Evolutionary conservation across 2,797 vertebrate species (phyloP).

Genomic region (Bucorvus abyssinicus): DNA sequence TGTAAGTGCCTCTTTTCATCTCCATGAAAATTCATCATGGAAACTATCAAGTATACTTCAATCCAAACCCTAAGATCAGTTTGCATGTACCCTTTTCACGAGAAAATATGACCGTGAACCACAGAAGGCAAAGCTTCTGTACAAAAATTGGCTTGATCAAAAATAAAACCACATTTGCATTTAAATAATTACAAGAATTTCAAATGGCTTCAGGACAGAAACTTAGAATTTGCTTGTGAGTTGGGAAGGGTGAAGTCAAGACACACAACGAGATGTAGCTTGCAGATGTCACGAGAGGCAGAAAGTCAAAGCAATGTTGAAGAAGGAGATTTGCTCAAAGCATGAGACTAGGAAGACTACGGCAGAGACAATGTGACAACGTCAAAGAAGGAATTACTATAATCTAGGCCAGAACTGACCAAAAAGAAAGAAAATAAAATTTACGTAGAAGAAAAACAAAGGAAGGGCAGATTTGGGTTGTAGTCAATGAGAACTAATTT

Average conservation of each 20-base stretch:
- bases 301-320: neutral
- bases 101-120: neutral
- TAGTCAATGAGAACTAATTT: neutral
- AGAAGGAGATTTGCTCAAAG: neutral
- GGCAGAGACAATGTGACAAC: neutral
- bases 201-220: neutral
- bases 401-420: neutral
- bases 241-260: neutral
- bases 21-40: neutral
- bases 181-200: neutral
- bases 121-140: neutral
- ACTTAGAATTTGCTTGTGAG: neutral
- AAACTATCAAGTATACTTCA: neutral
- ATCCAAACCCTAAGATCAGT: neutral
- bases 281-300: neutral
- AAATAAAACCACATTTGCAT: neutral
- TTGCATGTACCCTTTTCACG: rapidly evolving
- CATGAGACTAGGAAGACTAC: neutral
- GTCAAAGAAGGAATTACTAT: neutral
- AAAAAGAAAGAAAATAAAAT: neutral
- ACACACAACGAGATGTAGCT: neutral
- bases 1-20: neutral
- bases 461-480: neutral
- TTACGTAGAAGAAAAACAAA: neutral
- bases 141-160: neutral